Evolutionary conservation across 2,113 vertebrate species (phyloP).

Genomic region (Prietella phreatophila): DNA sequence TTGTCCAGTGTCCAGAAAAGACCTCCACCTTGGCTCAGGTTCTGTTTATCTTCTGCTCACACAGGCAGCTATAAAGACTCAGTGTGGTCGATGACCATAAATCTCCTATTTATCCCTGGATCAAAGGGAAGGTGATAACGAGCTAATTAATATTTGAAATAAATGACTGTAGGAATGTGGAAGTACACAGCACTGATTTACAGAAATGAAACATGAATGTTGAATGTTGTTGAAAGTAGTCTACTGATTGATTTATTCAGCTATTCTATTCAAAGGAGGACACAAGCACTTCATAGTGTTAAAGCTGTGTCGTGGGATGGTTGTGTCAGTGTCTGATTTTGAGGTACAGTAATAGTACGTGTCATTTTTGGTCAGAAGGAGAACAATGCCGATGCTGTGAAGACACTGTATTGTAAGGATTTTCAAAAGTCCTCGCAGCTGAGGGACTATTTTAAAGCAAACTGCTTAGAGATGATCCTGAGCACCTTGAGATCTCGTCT

Average conservation of each 20-base stretch:
- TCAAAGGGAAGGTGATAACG: conserved; percentile 72
- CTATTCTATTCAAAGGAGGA: conserved; percentile 66
- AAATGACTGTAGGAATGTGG: conserved; percentile 81
- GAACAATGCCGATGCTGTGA: conserved; percentile 20
- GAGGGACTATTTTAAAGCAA: conserved; percentile 29
- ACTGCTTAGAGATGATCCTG: conserved; percentile 36
- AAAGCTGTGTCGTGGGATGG: conserved; percentile 41
- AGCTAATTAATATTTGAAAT: conserved; percentile 55
- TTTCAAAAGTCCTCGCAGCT: conserved; percentile 29
- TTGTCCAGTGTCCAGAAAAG: neutral
- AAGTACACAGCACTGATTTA: conserved; percentile 73
- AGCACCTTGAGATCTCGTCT: conserved; percentile 45
- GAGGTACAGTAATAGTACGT: neutral
- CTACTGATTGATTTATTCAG: conserved; percentile 71
- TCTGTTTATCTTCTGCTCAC: conserved; percentile 66
- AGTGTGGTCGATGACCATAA: conserved; percentile 80
- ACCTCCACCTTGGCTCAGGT: conserved; percentile 4
- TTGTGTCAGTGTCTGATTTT: conserved; percentile 3
- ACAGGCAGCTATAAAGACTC: conserved; percentile 75
- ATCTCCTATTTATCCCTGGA: conserved; percentile 88
- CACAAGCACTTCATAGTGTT: conserved; percentile 63
- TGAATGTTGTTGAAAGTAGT: conserved; percentile 29
- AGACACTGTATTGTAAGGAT: conserved; percentile 37
- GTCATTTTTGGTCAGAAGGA: neutral
- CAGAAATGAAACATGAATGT: conserved; percentile 67